Conservation (phyloP, 2,113 vertebrate species). For the Lonchura striata region DNA sequence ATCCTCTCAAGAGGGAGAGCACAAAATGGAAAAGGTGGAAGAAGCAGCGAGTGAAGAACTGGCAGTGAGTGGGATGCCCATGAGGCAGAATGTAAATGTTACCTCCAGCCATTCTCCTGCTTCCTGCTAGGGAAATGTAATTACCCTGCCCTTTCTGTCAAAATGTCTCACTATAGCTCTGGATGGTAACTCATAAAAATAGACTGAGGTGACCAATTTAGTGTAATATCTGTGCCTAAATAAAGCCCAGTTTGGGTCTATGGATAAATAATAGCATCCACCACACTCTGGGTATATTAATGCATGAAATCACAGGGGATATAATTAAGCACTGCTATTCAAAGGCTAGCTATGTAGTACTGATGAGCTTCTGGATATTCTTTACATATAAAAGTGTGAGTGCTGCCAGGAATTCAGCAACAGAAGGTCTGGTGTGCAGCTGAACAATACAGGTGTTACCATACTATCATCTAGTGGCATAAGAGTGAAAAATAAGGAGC, state of each 20-base stretch:
- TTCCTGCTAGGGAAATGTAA: slow-evolving; percentile 3
- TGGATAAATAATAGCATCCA: neutral
- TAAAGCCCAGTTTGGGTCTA: neutral
- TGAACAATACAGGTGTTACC: neutral
- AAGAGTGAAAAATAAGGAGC: neutral
- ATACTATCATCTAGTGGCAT: slow-evolving; percentile 53
- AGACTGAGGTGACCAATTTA: neutral
- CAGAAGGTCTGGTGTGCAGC: neutral
- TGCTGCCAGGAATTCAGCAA: neutral
- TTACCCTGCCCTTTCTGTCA: slow-evolving; percentile 5
- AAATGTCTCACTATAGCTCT: neutral
- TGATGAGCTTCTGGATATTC: neutral
- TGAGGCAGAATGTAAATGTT: slow-evolving; percentile 15
- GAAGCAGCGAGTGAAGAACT: neutral
- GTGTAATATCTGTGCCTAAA: neutral
- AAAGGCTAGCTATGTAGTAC: slow-evolving; percentile 5
- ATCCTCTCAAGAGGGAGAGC: neutral
- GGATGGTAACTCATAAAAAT: neutral
- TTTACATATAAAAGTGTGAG: neutral
- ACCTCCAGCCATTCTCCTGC: neutral
- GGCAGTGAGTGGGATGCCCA: neutral
- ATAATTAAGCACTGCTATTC: slow-evolving; percentile 1
- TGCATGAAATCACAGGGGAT: neutral
- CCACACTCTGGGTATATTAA: neutral
- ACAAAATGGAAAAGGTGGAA: neutral